Conservation (phyloP, 2,797 vertebrate genomes). For the Pagetopsis macropterus region DNA sequence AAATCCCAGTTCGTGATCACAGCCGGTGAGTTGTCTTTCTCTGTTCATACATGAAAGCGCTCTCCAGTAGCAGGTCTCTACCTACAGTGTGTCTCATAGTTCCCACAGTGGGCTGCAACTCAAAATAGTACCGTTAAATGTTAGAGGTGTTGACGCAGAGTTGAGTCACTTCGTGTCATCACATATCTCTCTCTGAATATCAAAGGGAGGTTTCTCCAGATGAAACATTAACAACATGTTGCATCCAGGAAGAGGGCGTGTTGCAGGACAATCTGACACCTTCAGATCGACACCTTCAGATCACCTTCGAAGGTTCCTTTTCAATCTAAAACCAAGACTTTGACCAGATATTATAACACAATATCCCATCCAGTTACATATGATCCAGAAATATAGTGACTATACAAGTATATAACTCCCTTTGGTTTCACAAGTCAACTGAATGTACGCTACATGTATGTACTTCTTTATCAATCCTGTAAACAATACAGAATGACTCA, state of each 20-base stretch:
- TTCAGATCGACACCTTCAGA: background rate
- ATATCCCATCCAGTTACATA: background rate
- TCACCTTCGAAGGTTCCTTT: no score
- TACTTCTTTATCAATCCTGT: background rate
- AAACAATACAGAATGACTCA: background rate
- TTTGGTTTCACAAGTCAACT: background rate
- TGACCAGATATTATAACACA: background rate
- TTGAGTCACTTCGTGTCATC: conserved; percentile 67
- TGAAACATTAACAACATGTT: background rate
- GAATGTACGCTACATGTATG: background rate
- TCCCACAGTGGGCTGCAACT: conserved; percentile 53
- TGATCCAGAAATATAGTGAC: background rate
- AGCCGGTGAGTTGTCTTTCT: conserved; percentile 6
- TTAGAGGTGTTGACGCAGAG: conserved; percentile 68
- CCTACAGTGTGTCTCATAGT: conserved; percentile 61
- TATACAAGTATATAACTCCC: background rate
- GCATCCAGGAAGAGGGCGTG: conserved; percentile 4
- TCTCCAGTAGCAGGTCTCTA: conserved; percentile 40
- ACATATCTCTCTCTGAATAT: conserved; percentile 34
- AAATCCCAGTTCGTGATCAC: conserved; percentile 26
- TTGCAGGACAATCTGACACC: conserved; percentile 13
- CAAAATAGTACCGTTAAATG: conserved; percentile 67
- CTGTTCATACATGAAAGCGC: conserved; percentile 33
- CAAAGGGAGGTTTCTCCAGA: conserved; percentile 32
- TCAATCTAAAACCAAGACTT: background rate